Base-by-base conservation (phyloP, 2,113 vertebrate genomes). In the Gymnobelideus leadbeateri region DNA sequence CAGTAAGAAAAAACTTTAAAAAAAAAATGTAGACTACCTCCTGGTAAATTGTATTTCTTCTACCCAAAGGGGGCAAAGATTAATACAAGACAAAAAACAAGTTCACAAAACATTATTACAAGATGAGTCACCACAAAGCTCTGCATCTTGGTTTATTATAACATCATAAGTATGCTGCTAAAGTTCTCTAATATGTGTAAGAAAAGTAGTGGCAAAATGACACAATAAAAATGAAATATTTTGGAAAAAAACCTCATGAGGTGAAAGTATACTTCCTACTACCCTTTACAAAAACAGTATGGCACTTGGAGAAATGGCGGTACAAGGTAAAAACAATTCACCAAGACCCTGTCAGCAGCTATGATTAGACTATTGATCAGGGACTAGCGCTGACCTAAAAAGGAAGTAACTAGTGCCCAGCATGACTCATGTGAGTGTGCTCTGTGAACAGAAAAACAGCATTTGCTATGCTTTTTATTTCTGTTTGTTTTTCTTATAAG, bases 331-430 rank as follows among this genome's bases (percentile, higher is more conserved):
- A 94, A 89, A 14, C 53, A 97, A 14, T 93, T 51, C 31, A 91
- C 57, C 53, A 93, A 84, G 77, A 57, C 91, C 95, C 94, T 94
- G 90, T 57, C 53, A 93, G 90, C 24, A 95, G 92, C 94, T 94
- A 94, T 94, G 96, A 97, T 96, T 95, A 97, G 91, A 97, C 96
- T 97, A 97, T 95, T 97, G 97, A 97, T 97, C 95, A 97, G 84
- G 77, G 61, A 96, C 95, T 92, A 96, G 89, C 94, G 95, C 84
- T 96, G 95, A 97, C 96, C 95, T 96, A 95, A 97, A 97, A 61
- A 96, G 92, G 97, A 37, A 96, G 89, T 96, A 97, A 96, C 95
- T 92, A 97, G 94, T 89, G 94, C 46, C 51, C 51, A 93, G 51
- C 90, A 95, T 97, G 96, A 98, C 92, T 97, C 97, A 95, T 91